Conservation (phyloP, 2,797 vertebrate genomes). For the Dryobates pubescens region DNA sequence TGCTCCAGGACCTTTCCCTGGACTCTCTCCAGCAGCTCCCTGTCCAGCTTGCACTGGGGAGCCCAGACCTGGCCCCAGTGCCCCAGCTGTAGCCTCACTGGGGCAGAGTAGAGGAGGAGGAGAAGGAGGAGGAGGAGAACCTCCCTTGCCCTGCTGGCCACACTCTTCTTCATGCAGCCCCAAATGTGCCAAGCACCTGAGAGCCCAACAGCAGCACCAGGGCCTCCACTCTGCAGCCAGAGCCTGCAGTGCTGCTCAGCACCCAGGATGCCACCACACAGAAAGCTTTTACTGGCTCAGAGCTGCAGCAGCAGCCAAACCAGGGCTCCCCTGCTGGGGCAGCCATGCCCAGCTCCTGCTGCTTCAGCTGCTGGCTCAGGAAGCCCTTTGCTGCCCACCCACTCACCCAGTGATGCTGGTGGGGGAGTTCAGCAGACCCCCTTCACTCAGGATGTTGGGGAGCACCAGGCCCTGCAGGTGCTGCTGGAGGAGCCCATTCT, state of each 20-base stretch:
- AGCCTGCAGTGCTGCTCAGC: background rate
- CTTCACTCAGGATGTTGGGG: slow-evolving; percentile 26
- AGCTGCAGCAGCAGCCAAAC: background rate
- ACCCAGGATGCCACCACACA: background rate
- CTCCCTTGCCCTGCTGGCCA: no score
- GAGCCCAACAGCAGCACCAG: background rate
- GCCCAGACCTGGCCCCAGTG: no score
- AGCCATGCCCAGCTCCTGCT: fast-evolving
- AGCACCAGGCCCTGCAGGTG: slow-evolving; percentile 18
- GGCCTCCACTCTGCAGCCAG: background rate
- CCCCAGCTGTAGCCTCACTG: no score
- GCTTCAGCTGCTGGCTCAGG: background rate
- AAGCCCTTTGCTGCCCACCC: background rate
- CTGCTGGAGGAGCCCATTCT: background rate
- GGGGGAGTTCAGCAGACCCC: slow-evolving; percentile 5
- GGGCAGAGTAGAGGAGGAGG: no score
- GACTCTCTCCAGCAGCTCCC: no score
- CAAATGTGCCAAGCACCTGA: background rate
- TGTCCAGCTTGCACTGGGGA: no score
- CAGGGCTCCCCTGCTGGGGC: no score
- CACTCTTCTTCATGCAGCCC: no score
- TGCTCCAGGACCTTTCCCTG: no score
- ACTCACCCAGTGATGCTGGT: slow-evolving; percentile 45
- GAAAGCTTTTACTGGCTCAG: fast-evolving
- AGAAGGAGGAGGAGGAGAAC: no score